A percentile compares a stretch with the other conserved stretches of the same genome.
phyloP scores from a whole-genome alignment of 2,797 vertebrate genomes.

The Phrynocephalus vlangalii region DNA sequence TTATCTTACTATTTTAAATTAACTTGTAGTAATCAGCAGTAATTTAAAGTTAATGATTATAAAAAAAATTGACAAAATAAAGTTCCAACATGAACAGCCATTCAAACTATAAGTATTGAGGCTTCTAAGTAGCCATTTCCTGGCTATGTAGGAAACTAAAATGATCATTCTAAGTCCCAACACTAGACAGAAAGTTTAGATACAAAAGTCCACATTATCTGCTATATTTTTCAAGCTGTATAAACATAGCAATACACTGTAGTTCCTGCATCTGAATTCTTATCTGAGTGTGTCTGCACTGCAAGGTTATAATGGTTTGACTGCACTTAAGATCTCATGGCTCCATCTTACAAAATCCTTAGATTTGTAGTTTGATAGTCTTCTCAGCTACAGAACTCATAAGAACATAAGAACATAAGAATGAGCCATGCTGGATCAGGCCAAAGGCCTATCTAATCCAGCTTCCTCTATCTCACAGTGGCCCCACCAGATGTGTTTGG shows the following conservation, averaged over 20 bases:
- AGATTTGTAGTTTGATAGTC: too few species aligned
- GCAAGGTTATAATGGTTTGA: too few species aligned
- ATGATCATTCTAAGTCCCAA: not conserved
- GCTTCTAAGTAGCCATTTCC: not conserved
- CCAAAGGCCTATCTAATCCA: too few species aligned
- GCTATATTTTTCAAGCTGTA: not conserved
- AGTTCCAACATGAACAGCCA: not conserved
- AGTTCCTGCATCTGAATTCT: not conserved
- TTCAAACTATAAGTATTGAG: not conserved
- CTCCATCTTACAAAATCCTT: too few species aligned
- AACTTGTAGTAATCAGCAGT: not conserved
- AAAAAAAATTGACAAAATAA: not conserved
- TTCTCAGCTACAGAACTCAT: too few species aligned
- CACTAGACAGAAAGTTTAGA: not conserved
- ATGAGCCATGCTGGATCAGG: too few species aligned
- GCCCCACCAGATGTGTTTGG: too few species aligned
- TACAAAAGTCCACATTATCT: not conserved
- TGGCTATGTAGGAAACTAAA: not conserved
- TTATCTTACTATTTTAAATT: slow-evolving; percentile 9
- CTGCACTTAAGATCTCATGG: too few species aligned
- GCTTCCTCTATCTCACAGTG: too few species aligned
- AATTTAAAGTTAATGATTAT: not conserved
- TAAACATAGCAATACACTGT: not conserved
- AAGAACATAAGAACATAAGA: too few species aligned
- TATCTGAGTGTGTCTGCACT: too few species aligned